Evolutionary conservation across 2,888 invertebrate genomes (phyloP), one percentile per base, ranked within the genome.

Genomic region (Papilio gigon): DNA sequence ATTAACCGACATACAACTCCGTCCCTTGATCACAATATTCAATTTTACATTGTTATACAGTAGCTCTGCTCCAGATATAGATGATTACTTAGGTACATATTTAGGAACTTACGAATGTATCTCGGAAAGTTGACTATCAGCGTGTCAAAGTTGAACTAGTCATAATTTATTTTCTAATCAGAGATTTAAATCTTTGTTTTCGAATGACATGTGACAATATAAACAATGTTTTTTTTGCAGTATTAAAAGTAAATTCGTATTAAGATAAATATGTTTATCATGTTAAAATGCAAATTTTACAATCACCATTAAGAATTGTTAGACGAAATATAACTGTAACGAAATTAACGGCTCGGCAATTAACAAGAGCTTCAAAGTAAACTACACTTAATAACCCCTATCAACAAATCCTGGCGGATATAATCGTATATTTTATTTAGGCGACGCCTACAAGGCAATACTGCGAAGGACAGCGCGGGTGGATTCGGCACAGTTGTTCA

Each of bases 401-500:
- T 69, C 53, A 56, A 62, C 53, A 65, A 44, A 44, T 69, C 44
- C 44, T 62, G 62, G 27, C 44, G 44, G 37, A 44, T 65, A 50
- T 70, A 69, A 69, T 71, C 87, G 84, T 87, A 85, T 87, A 87
- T 86, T 88, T 88, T 88, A 87, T 87, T 87, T 87, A 86, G 86
- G 86, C 85, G 87, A 88, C 84, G 90, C 87, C 84, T 86, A 88
- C 85, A 79, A 85, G 84, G 86, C 87, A 85, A 84, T 84, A 87
- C 86, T 86, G 87, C 84, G 83, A 84, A 86, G 87, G 90, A 89
- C 88, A 88, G 85, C 78, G 80, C 80, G 85, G 84, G 82, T 83
- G 81, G 84, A 83, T 86, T 87, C 87, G 88, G 87, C 88, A 89
- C 87, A 90, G 86, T 92, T 91, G 90, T 87, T 89, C 91, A 90